Percentiles rank a stretch among this genome's conserved stretches.
phyloP scores from a whole-genome alignment of 2,113 vertebrate species.

The Strigops habroptila region DNA sequence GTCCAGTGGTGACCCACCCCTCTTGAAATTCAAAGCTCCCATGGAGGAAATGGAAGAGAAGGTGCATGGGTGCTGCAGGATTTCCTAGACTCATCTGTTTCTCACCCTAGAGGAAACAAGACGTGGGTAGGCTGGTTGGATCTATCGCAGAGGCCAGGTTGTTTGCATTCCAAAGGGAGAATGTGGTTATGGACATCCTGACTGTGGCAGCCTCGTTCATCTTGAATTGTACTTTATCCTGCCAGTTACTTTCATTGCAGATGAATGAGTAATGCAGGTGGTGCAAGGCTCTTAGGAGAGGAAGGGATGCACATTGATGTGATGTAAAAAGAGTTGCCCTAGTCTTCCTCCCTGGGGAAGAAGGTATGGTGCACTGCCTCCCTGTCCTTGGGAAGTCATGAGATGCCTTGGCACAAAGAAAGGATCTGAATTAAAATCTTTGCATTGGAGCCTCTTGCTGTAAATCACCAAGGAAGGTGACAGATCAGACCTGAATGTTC shows the following conservation, averaged over 20 bases:
- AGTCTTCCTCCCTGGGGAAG: neutral
- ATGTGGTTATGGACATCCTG: slow-evolving; percentile 3
- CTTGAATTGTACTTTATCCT: slow-evolving; percentile 15
- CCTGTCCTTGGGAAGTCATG: neutral
- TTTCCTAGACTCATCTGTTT: slow-evolving; percentile 77
- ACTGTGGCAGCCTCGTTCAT: neutral
- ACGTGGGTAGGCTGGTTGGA: neutral
- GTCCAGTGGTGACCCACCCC: slow-evolving; percentile 91
- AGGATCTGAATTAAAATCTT: neutral
- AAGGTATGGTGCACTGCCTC: neutral
- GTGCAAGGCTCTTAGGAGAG: neutral
- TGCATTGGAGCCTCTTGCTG: slow-evolving; percentile 19
- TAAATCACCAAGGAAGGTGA: neutral
- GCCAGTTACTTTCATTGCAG: slow-evolving; percentile 12
- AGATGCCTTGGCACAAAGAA: slow-evolving; percentile 8
- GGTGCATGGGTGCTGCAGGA: slow-evolving; percentile 86
- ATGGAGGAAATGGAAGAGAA: slow-evolving; percentile 88
- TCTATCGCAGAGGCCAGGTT: neutral
- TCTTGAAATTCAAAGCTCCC: slow-evolving; percentile 92
- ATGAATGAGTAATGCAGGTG: neutral
- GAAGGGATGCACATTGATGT: neutral
- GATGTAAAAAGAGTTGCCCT: neutral
- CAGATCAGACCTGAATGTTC: neutral
- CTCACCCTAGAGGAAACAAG: neutral
- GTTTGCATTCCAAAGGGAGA: slow-evolving; percentile 22